These are phyloP conservation scores for Odontocerum albicorne DNA, from an alignment of 2,888 invertebrate genomes.

Conservation along the genomic window DNA sequence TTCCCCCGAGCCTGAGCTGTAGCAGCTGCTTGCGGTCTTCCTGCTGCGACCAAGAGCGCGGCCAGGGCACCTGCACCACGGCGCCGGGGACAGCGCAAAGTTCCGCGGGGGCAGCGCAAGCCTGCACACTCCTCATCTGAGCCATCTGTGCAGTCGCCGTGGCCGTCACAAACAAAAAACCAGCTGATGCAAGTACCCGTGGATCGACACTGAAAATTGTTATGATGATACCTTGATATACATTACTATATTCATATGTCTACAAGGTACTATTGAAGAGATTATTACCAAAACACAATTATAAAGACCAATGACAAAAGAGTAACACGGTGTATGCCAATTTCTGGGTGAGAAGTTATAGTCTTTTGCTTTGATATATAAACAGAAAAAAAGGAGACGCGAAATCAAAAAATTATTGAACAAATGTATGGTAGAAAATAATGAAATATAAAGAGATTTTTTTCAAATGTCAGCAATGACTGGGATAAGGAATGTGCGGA, in stretches of 20 bases:
- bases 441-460: no score
- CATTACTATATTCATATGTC: conserved; percentile 15
- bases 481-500: no score
- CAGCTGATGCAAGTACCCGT: conserved; percentile 87
- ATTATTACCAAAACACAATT: conserved; percentile 6
- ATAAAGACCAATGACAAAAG: not conserved
- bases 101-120: conserved; percentile 59
- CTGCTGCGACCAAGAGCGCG: conserved; percentile 74
- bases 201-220: conserved; percentile 71
- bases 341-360: no score
- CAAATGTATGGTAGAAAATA: no score
- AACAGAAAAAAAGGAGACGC: no score
- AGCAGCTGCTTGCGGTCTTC: conserved; percentile 58
- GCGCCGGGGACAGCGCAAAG: conserved; percentile 70
- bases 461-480: no score
- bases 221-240: conserved; percentile 27
- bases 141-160: conserved; percentile 81
- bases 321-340: no score
- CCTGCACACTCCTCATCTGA: conserved; percentile 83
- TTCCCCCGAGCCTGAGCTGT: conserved; percentile 33
- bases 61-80: conserved; percentile 53
- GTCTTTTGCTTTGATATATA: no score
- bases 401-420: no score
- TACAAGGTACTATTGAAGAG: no score
- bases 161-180: conserved; percentile 90